These are phyloP conservation scores for Agonum fuliginosum DNA, from an alignment of 2,888 invertebrate genomes.

Conservation along the genomic window DNA sequence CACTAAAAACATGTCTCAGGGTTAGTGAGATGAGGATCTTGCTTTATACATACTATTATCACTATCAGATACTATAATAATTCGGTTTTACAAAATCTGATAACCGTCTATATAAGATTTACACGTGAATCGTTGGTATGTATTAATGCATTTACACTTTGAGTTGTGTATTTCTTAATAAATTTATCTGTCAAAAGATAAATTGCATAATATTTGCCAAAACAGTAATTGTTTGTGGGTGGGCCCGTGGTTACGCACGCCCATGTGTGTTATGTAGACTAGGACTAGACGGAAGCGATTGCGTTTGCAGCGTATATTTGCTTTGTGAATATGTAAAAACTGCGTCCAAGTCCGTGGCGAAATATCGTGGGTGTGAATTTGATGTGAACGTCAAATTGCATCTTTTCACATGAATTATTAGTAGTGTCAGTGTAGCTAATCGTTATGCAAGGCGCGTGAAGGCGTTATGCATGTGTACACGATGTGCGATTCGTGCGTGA, in stretches of 20 bases:
- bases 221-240: not conserved
- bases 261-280: not conserved
- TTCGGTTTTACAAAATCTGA: too few relatives aligned
- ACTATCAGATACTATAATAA: too few relatives aligned
- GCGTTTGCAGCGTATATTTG: not conserved
- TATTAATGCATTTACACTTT: too few relatives aligned
- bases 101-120: too few relatives aligned
- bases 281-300: not conserved
- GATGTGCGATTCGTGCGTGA: constrained; percentile 42
- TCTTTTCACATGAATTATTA: constrained; percentile 57
- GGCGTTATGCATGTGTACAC: constrained; percentile 29
- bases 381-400: constrained; percentile 54
- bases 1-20: too few relatives aligned
- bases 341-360: constrained; percentile 28
- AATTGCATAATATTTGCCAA: not conserved
- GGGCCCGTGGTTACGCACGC: not conserved
- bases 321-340: constrained; percentile 23
- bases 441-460: constrained; percentile 46
- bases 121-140: too few relatives aligned
- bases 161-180: too few relatives aligned
- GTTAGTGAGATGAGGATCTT: too few relatives aligned
- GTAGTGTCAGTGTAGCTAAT: constrained; percentile 47
- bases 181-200: too few relatives aligned
- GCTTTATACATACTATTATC: too few relatives aligned
- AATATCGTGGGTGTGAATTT: constrained; percentile 46